Evolutionary conservation across 2,113 vertebrate genomes (phyloP).

Genomic region (Seriola rivoliana): DNA sequence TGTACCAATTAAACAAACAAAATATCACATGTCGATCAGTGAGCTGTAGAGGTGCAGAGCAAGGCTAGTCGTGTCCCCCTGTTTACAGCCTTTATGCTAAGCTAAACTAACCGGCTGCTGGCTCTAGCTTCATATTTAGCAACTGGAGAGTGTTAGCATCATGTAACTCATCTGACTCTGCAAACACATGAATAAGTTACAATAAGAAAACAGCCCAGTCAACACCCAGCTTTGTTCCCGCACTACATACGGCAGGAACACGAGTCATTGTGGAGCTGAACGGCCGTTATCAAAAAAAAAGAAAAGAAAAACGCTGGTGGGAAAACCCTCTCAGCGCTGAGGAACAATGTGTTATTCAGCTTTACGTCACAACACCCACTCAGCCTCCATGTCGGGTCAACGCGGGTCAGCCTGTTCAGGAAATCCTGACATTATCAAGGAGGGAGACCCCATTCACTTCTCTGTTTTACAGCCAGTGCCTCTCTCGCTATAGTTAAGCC

Average conservation of each 20-base stretch:
- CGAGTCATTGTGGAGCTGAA: slow-evolving; percentile 7
- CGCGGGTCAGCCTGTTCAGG: slow-evolving; percentile 39
- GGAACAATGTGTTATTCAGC: slow-evolving; percentile 66
- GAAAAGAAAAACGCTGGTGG: slow-evolving; percentile 19
- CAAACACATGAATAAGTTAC: not conserved
- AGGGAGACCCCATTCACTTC: slow-evolving; percentile 28
- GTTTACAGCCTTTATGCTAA: not conserved
- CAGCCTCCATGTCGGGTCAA: slow-evolving; percentile 30
- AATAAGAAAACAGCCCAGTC: slow-evolving; percentile 18
- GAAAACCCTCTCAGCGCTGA: slow-evolving; percentile 42
- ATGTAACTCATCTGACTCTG: too few relatives aligned
- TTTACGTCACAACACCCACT: slow-evolving; percentile 33
- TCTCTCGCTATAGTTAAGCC: not conserved
- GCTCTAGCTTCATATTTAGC: not conserved
- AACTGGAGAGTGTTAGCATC: too few relatives aligned
- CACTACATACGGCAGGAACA: slow-evolving; percentile 33
- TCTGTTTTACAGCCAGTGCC: not conserved
- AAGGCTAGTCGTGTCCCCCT: not conserved
- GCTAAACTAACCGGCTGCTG: not conserved
- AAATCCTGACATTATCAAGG: slow-evolving; percentile 69
- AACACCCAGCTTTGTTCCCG: slow-evolving; percentile 38
- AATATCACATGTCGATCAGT: too few relatives aligned
- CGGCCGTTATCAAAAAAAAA: slow-evolving; percentile 34
- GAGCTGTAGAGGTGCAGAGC: too few relatives aligned
- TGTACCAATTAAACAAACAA: too few relatives aligned